phyloP scores from a whole-genome alignment of 1,140 invertebrate species.

The Drosophila littoralis region DNA sequence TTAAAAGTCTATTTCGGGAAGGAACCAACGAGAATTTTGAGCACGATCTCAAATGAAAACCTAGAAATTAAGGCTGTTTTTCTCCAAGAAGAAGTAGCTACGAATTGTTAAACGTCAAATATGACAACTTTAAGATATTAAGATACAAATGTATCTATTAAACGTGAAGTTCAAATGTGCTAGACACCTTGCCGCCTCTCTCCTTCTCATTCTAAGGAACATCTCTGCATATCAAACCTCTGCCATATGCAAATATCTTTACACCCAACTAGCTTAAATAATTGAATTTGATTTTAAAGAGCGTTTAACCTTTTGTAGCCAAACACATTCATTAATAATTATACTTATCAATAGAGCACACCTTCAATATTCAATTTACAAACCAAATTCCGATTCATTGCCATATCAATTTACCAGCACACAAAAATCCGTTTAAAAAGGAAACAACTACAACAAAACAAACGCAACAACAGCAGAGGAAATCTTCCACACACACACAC shows the following conservation, averaged over 20 bases:
- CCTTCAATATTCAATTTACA: slow-evolving; percentile 37
- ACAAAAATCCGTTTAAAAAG: slow-evolving; percentile 42
- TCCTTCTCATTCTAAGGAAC: too few relatives aligned
- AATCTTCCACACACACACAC: slow-evolving; percentile 45
- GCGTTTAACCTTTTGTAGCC: slow-evolving; percentile 3
- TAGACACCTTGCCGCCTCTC: not conserved
- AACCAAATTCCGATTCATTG: slow-evolving; percentile 49
- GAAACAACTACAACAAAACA: slow-evolving; percentile 28
- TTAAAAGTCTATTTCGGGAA: not conserved
- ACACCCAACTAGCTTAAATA: slow-evolving; percentile 11
- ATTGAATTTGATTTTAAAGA: slow-evolving; percentile 4
- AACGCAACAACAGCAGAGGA: slow-evolving; percentile 26
- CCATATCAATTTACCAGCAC: slow-evolving; percentile 67
- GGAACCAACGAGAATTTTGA: too few relatives aligned
- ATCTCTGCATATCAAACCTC: not conserved
- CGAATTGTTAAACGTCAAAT: too few relatives aligned
- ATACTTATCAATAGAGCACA: slow-evolving; percentile 54
- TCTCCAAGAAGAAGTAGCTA: too few relatives aligned
- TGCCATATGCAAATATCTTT: not conserved
- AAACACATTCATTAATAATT: slow-evolving; percentile 29
- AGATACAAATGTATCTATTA: slow-evolving; percentile 3
- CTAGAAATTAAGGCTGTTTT: too few relatives aligned
- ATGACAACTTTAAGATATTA: not conserved
- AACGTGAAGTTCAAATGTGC: not conserved
- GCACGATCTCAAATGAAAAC: too few relatives aligned